Evolutionary conservation across 1,140 invertebrate species (phyloP).

Genomic region (Heliothis virescens): DNA sequence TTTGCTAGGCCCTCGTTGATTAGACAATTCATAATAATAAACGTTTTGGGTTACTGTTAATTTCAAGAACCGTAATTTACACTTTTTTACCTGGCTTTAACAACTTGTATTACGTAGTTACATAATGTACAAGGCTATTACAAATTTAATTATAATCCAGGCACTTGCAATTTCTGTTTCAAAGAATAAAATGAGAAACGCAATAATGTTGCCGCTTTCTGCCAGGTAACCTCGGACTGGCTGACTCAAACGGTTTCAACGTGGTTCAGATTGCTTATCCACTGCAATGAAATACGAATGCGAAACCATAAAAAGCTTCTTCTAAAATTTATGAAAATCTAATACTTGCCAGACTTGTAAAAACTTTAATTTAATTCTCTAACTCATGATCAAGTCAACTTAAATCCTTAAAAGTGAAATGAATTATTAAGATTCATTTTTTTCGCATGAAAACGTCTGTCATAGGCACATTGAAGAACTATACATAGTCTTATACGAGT

Average conservation of each 20-base stretch:
- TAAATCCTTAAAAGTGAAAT: too few species aligned
- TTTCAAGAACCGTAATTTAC: too few species aligned
- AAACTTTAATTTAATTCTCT: too few species aligned
- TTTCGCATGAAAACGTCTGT: too few species aligned
- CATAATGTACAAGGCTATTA: neutral
- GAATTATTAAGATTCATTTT: too few species aligned
- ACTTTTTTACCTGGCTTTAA: neutral
- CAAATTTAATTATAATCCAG: slow-evolving; percentile 6
- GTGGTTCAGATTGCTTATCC: neutral
- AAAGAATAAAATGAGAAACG: slow-evolving; percentile 30
- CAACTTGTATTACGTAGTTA: neutral
- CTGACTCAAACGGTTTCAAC: slow-evolving; percentile 12
- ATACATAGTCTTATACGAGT: neutral
- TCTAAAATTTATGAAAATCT: too few species aligned
- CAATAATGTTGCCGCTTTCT: slow-evolving; percentile 21
- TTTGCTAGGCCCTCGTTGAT: too few species aligned
- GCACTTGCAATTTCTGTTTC: neutral
- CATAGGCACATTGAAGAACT: too few species aligned
- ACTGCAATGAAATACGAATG: neutral
- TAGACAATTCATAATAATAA: too few species aligned
- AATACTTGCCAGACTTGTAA: too few species aligned
- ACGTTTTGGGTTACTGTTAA: too few species aligned
- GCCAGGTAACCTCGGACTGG: neutral
- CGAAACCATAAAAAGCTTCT: neutral
- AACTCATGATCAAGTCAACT: too few species aligned